Evolutionary conservation across 2,113 vertebrate genomes (phyloP).

Genomic region (Edolisoma coerulescens): DNA sequence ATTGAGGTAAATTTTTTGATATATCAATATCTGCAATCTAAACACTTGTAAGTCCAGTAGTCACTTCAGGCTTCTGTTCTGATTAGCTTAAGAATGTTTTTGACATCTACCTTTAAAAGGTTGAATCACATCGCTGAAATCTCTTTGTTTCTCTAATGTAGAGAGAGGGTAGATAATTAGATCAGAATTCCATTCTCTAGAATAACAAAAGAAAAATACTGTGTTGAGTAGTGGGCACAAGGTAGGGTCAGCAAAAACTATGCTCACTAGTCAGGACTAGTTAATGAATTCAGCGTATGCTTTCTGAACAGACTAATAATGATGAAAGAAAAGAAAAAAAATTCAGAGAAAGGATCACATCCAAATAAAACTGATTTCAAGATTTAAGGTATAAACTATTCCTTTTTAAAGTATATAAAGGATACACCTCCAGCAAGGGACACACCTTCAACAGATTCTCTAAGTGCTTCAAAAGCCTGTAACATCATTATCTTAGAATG

Average conservation of each 20-base stretch:
- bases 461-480: neutral
- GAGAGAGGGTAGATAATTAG: neutral
- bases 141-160: neutral
- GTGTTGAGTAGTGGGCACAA: neutral
- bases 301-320: neutral
- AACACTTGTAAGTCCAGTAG: neutral
- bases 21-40: neutral
- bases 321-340: neutral
- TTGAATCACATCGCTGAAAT: neutral
- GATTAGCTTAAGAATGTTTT: neutral
- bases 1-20: neutral
- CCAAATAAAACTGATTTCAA: neutral
- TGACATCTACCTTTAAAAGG: neutral
- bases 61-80: neutral
- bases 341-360: neutral
- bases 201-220: neutral
- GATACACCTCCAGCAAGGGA: neutral
- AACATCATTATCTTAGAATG: neutral
- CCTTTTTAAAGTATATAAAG: neutral
- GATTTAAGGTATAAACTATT: neutral
- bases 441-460: neutral
- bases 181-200: neutral
- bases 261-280: neutral
- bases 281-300: neutral
- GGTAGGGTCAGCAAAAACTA: neutral